Base-by-base conservation (phyloP, 2,113 vertebrate species). In the Falco punctatus region DNA sequence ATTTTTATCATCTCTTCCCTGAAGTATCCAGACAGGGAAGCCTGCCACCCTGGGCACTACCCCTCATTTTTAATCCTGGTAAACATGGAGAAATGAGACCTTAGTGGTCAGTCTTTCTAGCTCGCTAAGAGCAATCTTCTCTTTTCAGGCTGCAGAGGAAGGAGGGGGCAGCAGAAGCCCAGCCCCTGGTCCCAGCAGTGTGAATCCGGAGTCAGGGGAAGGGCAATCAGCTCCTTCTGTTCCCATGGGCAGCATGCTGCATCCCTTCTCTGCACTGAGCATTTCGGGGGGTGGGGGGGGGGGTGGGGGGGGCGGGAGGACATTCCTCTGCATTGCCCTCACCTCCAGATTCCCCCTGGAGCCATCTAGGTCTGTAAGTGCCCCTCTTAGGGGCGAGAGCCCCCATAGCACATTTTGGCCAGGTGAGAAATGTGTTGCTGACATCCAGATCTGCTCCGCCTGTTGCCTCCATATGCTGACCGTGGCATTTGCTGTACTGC, bases 281-380 rank as follows among this genome's bases (percentile, higher is more conserved):
- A 24, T 42, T 59, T 49, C 23, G 35, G 59, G 22, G 32, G 42
- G 38, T 38, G 38, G 38, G 38, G 38, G 9, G 38, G 9, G 38
- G 38, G 38, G 38, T 9, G 38, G 38, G 38, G 38, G 38, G 38
- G 38, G 38, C 9, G 38, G 20, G 8, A 69, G 69, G 32, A 49
- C 3, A 2, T 71, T 85, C 20, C 55, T 65, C 49, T 49, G 6
- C 38, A 7, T 23, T 38, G 13, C 42, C 35, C 52, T 75, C 28
- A n/a, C 32, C 49, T 38, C 42, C 69, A n/a, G 15, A 11, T 23
- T 54, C 33, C 35, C 24, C 22, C 44, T 22, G 24, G 24, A n/a
- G 15, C 57, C 1, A 0, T 44, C 18, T 1, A 0, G 19, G 51
- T 23, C 32, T 46, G 10, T 28, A 13, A 2, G 11, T 38, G 15